Percentiles rank a stretch among this genome's conserved stretches.
These are phyloP conservation scores for Ramphastos sulfuratus DNA, from an alignment of 2,113 vertebrate species.

Conservation along the genomic window DNA sequence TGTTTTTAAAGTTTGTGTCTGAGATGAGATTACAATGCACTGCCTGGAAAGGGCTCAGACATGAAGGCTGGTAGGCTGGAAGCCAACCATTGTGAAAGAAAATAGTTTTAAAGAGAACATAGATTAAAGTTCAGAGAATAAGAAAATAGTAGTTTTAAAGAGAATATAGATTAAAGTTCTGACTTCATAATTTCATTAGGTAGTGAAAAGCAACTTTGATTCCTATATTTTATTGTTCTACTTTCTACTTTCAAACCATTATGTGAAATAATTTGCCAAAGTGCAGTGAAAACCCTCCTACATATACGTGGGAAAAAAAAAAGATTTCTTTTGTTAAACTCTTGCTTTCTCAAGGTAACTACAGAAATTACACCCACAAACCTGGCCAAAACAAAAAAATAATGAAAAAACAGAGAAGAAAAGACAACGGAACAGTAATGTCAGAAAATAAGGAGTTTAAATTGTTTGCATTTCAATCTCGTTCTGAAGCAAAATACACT, in stretches of 20 bases:
- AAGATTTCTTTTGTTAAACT: neutral
- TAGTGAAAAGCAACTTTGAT: neutral
- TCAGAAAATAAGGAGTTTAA: neutral
- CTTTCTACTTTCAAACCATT: neutral
- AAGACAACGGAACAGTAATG: neutral
- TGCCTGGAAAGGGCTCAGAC: neutral
- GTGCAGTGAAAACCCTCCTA: neutral
- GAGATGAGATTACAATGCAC: neutral
- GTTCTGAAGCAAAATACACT: neutral
- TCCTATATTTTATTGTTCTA: neutral
- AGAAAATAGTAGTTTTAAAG: too few relatives aligned
- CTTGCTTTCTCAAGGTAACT: neutral
- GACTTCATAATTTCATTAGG: neutral
- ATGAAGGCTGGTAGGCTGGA: neutral
- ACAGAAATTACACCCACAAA: neutral
- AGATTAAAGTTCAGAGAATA: too few relatives aligned
- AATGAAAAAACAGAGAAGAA: neutral
- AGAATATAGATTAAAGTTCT: neutral
- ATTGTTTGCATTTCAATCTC: neutral
- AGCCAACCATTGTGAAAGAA: neutral
- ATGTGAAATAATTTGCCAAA: neutral
- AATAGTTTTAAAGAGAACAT: neutral
- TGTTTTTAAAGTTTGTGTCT: neutral
- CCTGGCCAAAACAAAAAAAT: neutral
- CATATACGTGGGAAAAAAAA: neutral